Percentiles rank a stretch among this genome's conserved stretches.
Conservation (phyloP, 2,888 invertebrate genomes). For the Anoplius nigerrimus region DNA sequence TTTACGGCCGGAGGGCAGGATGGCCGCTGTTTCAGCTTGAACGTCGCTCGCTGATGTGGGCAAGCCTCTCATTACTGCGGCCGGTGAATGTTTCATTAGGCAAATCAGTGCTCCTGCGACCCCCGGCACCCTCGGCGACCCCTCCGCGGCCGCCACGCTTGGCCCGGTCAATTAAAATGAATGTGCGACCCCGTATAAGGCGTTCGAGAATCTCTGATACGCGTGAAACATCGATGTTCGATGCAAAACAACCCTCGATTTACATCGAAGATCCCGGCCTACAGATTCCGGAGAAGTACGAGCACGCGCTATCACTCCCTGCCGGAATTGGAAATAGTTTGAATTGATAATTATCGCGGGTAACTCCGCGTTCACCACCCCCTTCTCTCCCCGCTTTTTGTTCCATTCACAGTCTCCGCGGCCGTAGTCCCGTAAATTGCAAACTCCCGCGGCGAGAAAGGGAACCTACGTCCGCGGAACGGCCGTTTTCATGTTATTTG, state of each 20-base stretch:
- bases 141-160: too few species aligned
- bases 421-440: slow-evolving; percentile 45
- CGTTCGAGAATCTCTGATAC: background rate
- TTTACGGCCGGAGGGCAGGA: background rate
- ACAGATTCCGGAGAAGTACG: too few species aligned
- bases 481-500: slow-evolving; percentile 54
- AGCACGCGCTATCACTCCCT: background rate
- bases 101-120: slow-evolving; percentile 47
- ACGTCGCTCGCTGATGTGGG: slow-evolving; percentile 28
- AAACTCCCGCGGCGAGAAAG: slow-evolving; percentile 48
- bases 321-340: background rate
- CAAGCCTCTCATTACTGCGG: slow-evolving; percentile 48
- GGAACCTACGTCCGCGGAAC: slow-evolving; percentile 26
- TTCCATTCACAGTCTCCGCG: slow-evolving; percentile 26
- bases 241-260: slow-evolving; percentile 2
- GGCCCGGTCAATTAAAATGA: too few species aligned
- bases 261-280: too few species aligned
- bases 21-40: slow-evolving; percentile 34
- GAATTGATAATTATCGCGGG: slow-evolving; percentile 23
- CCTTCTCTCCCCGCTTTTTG: slow-evolving; percentile 17
- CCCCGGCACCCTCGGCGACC: slow-evolving; percentile 45
- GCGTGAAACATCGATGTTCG: slow-evolving; percentile 12
- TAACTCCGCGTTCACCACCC: slow-evolving; percentile 21
- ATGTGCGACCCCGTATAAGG: too few species aligned
- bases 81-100: slow-evolving; percentile 54